Base-by-base conservation (phyloP, 1,140 invertebrate species). In the Zaprionus ghesquierei region DNA sequence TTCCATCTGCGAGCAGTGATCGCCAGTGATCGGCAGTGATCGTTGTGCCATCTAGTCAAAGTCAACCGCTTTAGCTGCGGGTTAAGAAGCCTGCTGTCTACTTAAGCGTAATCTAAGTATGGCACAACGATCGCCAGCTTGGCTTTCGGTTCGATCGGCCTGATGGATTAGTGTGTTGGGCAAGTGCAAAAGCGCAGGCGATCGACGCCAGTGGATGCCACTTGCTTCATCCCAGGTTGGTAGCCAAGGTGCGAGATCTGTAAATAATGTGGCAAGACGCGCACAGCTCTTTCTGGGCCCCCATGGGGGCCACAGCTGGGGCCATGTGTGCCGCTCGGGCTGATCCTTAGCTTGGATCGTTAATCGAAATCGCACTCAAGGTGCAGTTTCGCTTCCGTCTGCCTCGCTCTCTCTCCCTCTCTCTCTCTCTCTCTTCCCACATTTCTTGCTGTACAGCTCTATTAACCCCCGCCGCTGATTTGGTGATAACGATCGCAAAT, bases 401-500 rank as follows among this genome's bases (percentile, higher is more conserved):
- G n/a, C n/a, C n/a, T n/a, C 6, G 2, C 27, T 2, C n/a, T 44
- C 22, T 12, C 6, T 25, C 18, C 18, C 6, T 18, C 55, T 18
- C 50, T 1, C 15, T 8, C 0, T 44, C 18, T 35, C 41, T 18
- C 8, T 18, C 18, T 56, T 41, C 23, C 49, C 54, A 10, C 41
- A 38, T 35, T 27, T 25, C 22, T 50, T 12, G n/a, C 12, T 46
- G 49, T 80, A 85, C 86, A 89, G 85, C 85, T 89, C 72, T 82
- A 89, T 89, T 90, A 89, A 80, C 79, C 86, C 68, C 69, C 44
- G 68, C 56, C 53, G 76, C 81, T 89, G 86, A 89, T 89, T 89
- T 89, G 78, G 86, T 90, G 86, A 89, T 89, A 89, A 89, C 86
- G 86, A 89, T 89, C 86, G 79, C 76, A 89, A n/a, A 77, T 72